Evolutionary conservation across 2,797 vertebrate species (phyloP).

Genomic region (Scarus forsteni): DNA sequence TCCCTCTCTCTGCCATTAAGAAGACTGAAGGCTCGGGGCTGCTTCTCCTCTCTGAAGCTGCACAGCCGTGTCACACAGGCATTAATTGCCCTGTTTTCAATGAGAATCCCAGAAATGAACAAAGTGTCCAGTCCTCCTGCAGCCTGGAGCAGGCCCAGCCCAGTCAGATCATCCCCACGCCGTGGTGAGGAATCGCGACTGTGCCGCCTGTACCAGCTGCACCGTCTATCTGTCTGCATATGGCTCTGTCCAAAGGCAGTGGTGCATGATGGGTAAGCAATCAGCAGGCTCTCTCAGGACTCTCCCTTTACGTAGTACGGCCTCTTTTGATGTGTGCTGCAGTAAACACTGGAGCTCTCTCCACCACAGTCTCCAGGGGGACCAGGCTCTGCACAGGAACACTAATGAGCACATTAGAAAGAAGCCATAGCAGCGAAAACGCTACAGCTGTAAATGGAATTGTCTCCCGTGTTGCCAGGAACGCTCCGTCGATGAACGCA

Average conservation of each 20-base stretch:
- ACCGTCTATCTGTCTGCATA: conserved; percentile 49
- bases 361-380: conserved; percentile 75
- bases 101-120: conserved; percentile 12
- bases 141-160: neutral
- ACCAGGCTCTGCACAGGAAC: conserved; percentile 77
- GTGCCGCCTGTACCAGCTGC: conserved; percentile 25
- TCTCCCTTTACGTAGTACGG: conserved; percentile 69
- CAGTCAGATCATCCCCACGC: conserved; percentile 26
- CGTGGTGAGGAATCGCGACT: conserved; percentile 32
- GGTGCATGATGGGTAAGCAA: conserved; percentile 78
- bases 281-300: conserved; percentile 72
- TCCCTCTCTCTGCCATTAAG: too few species aligned
- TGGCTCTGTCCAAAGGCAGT: conserved; percentile 67
- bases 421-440: conserved; percentile 79
- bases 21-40: too few species aligned
- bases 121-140: neutral
- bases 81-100: conserved; percentile 13
- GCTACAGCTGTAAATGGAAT: conserved; percentile 82
- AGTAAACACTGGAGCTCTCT: conserved; percentile 82
- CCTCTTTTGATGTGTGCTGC: conserved; percentile 81
- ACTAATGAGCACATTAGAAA: conserved; percentile 88
- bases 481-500: conserved; percentile 36
- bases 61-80: too few species aligned
- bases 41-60: too few species aligned
- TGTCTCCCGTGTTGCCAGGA: conserved; percentile 61